phyloP scores from a whole-genome alignment of 2,113 vertebrate species.

The Arenaria interpres region DNA sequence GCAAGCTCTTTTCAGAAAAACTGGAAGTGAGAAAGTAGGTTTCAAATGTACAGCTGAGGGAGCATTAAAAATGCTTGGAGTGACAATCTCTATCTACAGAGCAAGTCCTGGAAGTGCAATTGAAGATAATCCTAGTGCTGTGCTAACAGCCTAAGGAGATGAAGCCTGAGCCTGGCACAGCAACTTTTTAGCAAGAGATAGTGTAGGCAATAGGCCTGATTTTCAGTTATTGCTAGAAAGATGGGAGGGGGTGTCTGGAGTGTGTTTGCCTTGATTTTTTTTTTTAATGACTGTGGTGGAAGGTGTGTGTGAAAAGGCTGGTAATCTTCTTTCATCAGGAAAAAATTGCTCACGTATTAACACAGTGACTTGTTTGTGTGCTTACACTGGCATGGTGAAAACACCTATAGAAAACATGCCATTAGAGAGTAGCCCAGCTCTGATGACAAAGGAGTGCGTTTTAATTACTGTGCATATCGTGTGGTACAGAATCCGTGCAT shows the following conservation, averaged over 20 bases:
- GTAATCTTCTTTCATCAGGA: background rate
- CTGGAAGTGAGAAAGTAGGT: background rate
- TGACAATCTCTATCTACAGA: background rate
- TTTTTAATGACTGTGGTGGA: background rate
- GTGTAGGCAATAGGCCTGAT: background rate
- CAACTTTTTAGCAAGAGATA: background rate
- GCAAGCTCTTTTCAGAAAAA: background rate
- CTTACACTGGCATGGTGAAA: background rate
- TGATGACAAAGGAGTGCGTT: background rate
- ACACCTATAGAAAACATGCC: background rate
- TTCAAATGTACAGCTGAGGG: background rate
- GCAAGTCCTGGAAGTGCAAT: background rate
- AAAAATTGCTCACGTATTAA: background rate
- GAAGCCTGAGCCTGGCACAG: background rate
- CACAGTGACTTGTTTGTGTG: background rate
- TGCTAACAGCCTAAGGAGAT: background rate
- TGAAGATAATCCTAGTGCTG: background rate
- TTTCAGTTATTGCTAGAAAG: background rate
- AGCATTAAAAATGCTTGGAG: background rate
- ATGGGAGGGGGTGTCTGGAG: background rate
- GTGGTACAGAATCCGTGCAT: background rate
- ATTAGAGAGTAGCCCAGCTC: background rate
- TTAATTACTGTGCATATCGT: accelerated
- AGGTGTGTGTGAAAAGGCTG: background rate
- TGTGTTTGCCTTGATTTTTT: background rate